phyloP scores from a whole-genome alignment of 2,888 invertebrate genomes.

The Oasisia sp. region DNA sequence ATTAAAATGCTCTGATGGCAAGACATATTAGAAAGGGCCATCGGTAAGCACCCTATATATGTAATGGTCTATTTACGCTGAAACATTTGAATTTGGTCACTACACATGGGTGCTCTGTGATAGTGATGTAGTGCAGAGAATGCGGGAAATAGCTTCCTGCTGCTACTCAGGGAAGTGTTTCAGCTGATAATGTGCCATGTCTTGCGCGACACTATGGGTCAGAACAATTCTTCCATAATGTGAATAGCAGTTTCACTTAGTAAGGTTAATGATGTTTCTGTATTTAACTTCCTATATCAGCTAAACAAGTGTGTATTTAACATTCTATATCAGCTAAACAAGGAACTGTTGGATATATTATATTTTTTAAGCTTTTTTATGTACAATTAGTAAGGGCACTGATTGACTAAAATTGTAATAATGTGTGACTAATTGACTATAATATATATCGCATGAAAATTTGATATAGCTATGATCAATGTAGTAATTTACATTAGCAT shows the following conservation, averaged over 20 bases:
- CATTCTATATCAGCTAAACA: background rate
- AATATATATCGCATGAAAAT: background rate
- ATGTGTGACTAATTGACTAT: too few relatives aligned
- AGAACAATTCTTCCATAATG: background rate
- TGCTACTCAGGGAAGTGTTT: background rate
- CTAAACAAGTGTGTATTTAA: background rate
- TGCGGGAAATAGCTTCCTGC: background rate
- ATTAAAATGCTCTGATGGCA: too few relatives aligned
- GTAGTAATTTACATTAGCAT: background rate
- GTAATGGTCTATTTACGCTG: too few relatives aligned
- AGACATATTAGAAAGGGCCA: too few relatives aligned
- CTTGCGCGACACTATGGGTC: background rate
- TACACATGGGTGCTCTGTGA: too few relatives aligned
- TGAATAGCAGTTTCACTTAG: background rate
- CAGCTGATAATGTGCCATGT: background rate
- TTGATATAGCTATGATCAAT: background rate
- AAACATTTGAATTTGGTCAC: too few relatives aligned
- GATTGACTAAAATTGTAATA: too few relatives aligned
- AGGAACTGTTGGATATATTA: background rate
- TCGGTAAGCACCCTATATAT: too few relatives aligned
- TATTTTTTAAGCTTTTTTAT: background rate
- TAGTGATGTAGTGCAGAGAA: background rate
- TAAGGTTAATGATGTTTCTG: background rate
- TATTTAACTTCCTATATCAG: background rate
- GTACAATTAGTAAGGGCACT: too few relatives aligned